Percentiles rank a stretch among this genome's conserved stretches.
These are phyloP conservation scores for Corvus hawaiiensis DNA, from an alignment of 2,113 vertebrate genomes.

Conservation along the genomic window DNA sequence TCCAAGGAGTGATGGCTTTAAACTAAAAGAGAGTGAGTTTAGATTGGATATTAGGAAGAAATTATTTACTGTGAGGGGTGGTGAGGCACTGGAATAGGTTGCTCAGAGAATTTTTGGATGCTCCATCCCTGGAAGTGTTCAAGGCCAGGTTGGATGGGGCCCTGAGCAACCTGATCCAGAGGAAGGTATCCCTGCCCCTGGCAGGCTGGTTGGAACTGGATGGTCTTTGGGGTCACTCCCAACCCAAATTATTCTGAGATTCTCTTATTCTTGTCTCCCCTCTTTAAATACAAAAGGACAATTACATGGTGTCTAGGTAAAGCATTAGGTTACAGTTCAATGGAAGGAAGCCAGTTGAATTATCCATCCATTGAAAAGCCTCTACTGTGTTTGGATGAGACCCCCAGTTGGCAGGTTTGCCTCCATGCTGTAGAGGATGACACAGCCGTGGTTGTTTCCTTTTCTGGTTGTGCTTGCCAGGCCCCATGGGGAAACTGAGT, in stretches of 20 bases:
- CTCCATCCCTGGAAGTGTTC: background rate
- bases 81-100: background rate
- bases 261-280: background rate
- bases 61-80: background rate
- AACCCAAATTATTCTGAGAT: background rate
- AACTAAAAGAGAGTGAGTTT: background rate
- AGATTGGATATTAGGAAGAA: background rate
- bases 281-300: background rate
- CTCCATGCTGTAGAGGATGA: background rate
- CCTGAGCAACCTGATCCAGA: background rate
- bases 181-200: background rate
- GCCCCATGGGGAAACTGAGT: background rate
- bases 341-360: background rate
- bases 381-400: background rate
- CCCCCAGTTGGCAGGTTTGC: background rate
- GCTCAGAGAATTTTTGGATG: background rate
- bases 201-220: background rate
- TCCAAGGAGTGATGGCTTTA: background rate
- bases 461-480: background rate
- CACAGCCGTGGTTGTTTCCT: rapidly evolving
- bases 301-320: background rate
- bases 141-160: background rate
- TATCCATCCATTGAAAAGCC: background rate
- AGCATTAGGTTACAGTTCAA: background rate
- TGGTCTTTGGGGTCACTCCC: background rate